Evolutionary conservation across 2,797 vertebrate genomes (phyloP), one percentile per base, ranked within the genome.

Genomic region (Xiphorhynchus erythropygius): DNA sequence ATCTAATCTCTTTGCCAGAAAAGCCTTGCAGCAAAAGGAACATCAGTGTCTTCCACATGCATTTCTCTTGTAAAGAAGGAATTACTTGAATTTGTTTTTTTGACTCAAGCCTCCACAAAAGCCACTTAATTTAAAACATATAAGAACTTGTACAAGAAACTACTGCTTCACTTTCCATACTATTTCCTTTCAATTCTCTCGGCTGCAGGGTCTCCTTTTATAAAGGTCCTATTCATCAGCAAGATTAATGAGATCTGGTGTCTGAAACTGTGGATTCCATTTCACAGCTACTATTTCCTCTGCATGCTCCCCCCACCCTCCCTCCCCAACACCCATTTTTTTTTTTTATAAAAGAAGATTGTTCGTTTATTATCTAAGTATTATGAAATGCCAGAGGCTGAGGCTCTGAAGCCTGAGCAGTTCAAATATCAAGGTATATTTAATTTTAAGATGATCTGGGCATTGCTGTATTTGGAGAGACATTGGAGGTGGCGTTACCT

Each of bases 361-460:
- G 81, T 96, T 95, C 62, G 8, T 94, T 93, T 97, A 95, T 97
- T 96, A 94, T 90, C 86, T 27, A 94, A 94, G 90, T 91, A 95
- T 96, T 93, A 97, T 94, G 91, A 97, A 97, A 97, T 96, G 95
- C 95, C 96, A 87, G 74, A 67, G 96, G 95, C 92, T 96, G 84
- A 93, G 86, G 57, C 65, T 90, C 94, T 93, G 85, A 75, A 96
- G 84, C 93, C 73, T 65, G 74, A 95, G 86, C 86, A 90, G 93
- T 96, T 97, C 96, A 96, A 95, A 94, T 96, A 96, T 81, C 60
- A 71, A 90, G 93, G 74, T 96, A 67, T 96, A 95, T 96, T 97
- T 97, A 95, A 97, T 97, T 97, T 87, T 95, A 92, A 94, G 92
- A 86, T 91, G 87, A 91, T 94, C 70, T 49, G 27, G 84, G 89